These are phyloP conservation scores for Polyommatus icarus DNA, from an alignment of 2,888 invertebrate species.

Conservation along the genomic window DNA sequence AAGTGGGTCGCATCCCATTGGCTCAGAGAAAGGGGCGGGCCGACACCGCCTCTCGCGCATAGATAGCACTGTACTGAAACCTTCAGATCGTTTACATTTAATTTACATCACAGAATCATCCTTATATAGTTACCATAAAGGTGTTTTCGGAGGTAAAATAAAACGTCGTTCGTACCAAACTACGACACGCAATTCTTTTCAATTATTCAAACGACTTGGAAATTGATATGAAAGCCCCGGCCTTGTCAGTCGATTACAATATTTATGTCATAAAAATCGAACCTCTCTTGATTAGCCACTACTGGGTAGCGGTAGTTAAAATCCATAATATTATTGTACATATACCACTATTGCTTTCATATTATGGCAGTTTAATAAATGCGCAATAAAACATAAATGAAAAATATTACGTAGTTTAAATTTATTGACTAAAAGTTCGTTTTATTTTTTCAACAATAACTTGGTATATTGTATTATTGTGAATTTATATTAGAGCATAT, in stretches of 20 bases:
- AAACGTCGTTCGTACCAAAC: neutral
- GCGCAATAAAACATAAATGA: neutral
- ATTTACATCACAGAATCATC: neutral
- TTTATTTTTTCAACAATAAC: neutral
- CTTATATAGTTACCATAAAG: neutral
- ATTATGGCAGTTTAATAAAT: neutral
- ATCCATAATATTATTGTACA: neutral
- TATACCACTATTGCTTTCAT: neutral
- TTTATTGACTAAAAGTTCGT: neutral
- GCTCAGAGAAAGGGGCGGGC: conserved; percentile 67
- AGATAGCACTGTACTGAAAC: conserved; percentile 32
- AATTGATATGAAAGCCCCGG: conserved; percentile 19
- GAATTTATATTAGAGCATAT: too few species aligned
- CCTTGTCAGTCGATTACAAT: conserved; percentile 11
- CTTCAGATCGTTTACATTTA: neutral
- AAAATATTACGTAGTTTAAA: neutral
- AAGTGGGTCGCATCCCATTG: conserved; percentile 59
- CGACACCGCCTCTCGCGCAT: conserved; percentile 49
- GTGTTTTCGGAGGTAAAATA: neutral
- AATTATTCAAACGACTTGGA: conserved; percentile 29
- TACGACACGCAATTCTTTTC: conserved; percentile 25
- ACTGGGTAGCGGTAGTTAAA: conserved; percentile 17
- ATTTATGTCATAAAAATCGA: conserved; percentile 21
- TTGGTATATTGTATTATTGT: neutral
- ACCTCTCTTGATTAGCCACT: conserved; percentile 23